Evolutionary conservation across 2,888 invertebrate species (phyloP).

Genomic region (Cheilosia scutellata): DNA sequence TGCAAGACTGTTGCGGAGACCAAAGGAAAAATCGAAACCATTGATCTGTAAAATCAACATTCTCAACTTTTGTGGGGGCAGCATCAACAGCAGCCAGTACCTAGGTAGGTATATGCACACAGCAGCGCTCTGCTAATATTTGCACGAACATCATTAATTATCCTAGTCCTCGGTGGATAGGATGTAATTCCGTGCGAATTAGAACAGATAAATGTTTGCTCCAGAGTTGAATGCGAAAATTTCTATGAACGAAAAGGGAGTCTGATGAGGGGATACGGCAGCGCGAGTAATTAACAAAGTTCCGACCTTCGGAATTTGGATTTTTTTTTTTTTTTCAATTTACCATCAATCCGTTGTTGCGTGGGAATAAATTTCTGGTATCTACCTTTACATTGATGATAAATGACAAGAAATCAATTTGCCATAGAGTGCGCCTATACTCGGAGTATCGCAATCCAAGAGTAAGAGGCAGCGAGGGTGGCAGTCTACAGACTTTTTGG

Average conservation of each 20-base stretch:
- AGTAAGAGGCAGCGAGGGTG: constrained; percentile 23
- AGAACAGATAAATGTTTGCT: constrained; percentile 54
- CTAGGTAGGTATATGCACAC: not conserved
- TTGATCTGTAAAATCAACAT: constrained; percentile 76
- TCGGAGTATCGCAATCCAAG: not conserved
- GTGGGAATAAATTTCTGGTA: constrained; percentile 59
- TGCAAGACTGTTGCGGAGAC: constrained; percentile 1
- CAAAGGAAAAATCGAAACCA: constrained; percentile 66
- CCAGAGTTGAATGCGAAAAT: constrained; percentile 4
- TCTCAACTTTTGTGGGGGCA: constrained; percentile 67
- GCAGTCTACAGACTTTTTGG: constrained; percentile 19
- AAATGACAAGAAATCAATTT: constrained; percentile 67
- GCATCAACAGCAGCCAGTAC: constrained; percentile 9
- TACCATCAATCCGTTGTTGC: constrained; percentile 42
- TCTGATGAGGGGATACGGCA: not conserved
- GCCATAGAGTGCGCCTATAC: constrained; percentile 11
- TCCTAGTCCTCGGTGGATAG: constrained; percentile 44
- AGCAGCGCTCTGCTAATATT: constrained; percentile 70
- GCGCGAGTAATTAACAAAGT: constrained; percentile 63
- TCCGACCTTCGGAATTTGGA: constrained; percentile 55
- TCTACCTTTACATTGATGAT: constrained; percentile 42
- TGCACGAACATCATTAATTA: constrained; percentile 75
- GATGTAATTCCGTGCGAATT: constrained; percentile 56
- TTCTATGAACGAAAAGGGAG: not conserved
- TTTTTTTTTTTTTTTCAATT: constrained; percentile 17